These are phyloP conservation scores for Pseudochaenichthys georgianus DNA, from an alignment of 2,797 vertebrate species.

Conservation along the genomic window DNA sequence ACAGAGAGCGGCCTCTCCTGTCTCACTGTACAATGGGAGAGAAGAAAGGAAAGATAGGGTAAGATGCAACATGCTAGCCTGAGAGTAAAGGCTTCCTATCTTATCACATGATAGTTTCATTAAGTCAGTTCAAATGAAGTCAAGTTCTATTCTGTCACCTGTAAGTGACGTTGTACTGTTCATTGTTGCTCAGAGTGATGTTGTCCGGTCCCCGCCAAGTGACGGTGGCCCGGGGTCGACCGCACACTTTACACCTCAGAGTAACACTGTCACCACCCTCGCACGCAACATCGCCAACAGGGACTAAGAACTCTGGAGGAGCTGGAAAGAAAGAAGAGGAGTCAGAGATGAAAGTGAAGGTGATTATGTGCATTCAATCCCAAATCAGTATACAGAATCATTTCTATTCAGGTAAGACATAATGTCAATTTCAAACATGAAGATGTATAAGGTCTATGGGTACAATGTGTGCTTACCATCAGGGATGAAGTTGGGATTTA, in stretches of 20 bases:
- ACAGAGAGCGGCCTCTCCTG: constrained; percentile 92
- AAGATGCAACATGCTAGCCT: background rate
- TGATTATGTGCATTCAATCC: background rate
- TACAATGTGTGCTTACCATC: constrained; percentile 87
- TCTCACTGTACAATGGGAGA: constrained; percentile 84
- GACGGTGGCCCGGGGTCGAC: constrained; percentile 91
- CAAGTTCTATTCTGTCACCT: constrained; percentile 79
- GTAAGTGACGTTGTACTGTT: constrained; percentile 91
- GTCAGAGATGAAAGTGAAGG: background rate
- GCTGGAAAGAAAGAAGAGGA: constrained; percentile 75
- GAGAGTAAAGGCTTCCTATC: background rate
- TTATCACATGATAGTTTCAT: background rate
- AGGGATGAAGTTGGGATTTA: constrained; percentile 97
- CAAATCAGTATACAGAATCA: background rate
- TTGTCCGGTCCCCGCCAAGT: constrained; percentile 96
- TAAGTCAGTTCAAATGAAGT: background rate
- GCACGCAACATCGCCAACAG: constrained; percentile 91
- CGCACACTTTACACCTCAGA: constrained; percentile 94
- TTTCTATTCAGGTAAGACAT: background rate
- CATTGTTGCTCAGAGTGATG: constrained; percentile 88
- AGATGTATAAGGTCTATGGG: background rate
- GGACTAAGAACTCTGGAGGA: constrained; percentile 94
- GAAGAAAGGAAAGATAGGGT: background rate
- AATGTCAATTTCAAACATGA: background rate
- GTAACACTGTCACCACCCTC: constrained; percentile 93